Base-by-base conservation (phyloP, 2,888 invertebrate species). In the Empis livida region DNA sequence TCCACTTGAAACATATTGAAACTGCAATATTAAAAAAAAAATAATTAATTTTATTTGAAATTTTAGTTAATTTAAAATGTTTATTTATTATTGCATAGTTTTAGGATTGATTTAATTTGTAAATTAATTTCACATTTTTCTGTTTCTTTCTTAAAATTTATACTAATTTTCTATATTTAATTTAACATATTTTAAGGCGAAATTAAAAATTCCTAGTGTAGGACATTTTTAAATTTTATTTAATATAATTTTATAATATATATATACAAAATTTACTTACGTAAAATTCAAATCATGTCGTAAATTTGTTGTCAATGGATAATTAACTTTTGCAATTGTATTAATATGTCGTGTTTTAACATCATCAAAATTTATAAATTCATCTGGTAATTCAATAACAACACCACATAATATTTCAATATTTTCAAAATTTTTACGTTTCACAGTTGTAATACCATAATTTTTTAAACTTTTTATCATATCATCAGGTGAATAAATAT, bases 241-340 rank as follows among this genome's bases (percentile, higher is more conserved):
- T n/a, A 20, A 5, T 20, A 20, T 20, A 20, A 20, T 5, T 20
- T 20, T 5, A 20, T 20, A 20, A 20, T 27, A 10, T n/a, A 1
- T 4, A 20, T 5, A 20, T 23, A 5, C 14, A 23, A 6, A 20
- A 31, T 15, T 14, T 8, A 31, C 9, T 53, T 51, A 71, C 71
- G 58, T 65, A 49, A 72, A 69, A 50, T 73, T 71, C 20, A 73
- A 54, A 37, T 67, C 64, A 38, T 66, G 60, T 27, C 63, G 61
- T 51, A 73, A 51, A 30, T 66, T 60, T 13, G 59, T 45, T 16
- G 62, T 60, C 2, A 72, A 47, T 0, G 68, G 66, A 56, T 68
- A 67, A 51, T 69, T 68, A 2, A 67, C 66, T 49, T 71, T 70
- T 0, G 71, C 64, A 48, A 70, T 71, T 8, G 67, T 66, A 46